Conservation (phyloP, 2,113 vertebrate genomes). For the Passer domesticus region DNA sequence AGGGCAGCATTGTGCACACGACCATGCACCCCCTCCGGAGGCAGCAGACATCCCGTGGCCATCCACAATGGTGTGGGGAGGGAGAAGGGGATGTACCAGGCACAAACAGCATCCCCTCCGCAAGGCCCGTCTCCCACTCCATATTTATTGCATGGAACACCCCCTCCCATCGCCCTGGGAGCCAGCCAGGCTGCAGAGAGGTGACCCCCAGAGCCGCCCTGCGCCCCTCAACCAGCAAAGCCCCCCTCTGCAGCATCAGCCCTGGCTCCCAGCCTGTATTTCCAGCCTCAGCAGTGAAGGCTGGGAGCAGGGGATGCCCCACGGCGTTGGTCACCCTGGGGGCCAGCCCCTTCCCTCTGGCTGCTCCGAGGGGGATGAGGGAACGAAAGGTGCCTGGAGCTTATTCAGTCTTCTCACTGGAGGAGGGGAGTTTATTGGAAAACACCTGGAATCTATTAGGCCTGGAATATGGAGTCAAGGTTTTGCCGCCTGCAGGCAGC, state of each 20-base stretch:
- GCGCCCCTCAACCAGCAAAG: accelerated
- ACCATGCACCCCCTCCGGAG: accelerated
- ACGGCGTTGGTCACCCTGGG: accelerated
- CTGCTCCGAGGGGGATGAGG: neutral
- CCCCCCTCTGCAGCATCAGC: neutral
- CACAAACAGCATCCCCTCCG: neutral
- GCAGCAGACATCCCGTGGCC: neutral
- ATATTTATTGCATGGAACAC: neutral
- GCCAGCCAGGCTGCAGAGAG: neutral
- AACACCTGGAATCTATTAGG: constrained; percentile 78
- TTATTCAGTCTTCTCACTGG: constrained; percentile 10
- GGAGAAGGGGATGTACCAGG: neutral
- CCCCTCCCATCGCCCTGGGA: neutral
- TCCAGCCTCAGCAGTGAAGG: neutral
- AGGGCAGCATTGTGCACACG: neutral
- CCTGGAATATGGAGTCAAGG: constrained; percentile 66
- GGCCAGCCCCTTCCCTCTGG: neutral
- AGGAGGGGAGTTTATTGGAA: constrained; percentile 64
- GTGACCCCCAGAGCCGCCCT: neutral
- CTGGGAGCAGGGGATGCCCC: neutral
- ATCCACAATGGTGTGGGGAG: accelerated
- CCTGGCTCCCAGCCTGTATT: neutral
- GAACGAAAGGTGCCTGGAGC: constrained; percentile 17
- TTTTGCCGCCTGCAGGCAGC: constrained; percentile 75
- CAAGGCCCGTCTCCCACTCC: neutral